A percentile compares a stretch with the other conserved stretches of the same genome.
Conservation (phyloP, 1,140 invertebrate species). For the Pinna nobilis region DNA sequence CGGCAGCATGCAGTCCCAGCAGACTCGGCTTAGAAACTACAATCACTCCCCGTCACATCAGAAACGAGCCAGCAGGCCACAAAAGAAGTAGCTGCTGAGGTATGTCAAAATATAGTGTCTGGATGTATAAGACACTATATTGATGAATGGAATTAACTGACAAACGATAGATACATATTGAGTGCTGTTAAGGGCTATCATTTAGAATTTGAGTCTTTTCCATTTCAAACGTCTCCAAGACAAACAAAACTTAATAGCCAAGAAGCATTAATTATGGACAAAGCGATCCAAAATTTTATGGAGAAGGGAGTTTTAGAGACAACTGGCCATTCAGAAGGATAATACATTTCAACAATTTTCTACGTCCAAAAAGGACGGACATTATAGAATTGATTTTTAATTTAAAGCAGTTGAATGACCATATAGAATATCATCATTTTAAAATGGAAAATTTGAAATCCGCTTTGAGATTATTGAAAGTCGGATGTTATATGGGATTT, state of each 20-base stretch:
- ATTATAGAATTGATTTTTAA: conserved; percentile 40
- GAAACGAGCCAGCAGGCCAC: too few species aligned
- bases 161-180: not conserved
- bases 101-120: too few species aligned
- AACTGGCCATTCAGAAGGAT: not conserved
- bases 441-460: conserved; percentile 45
- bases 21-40: too few species aligned
- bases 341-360: conserved; percentile 25
- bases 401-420: conserved; percentile 38
- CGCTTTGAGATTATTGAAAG: conserved; percentile 26
- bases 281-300: not conserved
- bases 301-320: conserved; percentile 12
- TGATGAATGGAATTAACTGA: not conserved
- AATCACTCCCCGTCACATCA: too few species aligned
- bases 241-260: not conserved
- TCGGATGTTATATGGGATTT: conserved; percentile 34
- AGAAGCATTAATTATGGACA: not conserved
- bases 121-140: too few species aligned
- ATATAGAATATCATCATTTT: conserved; percentile 40
- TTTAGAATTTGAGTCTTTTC: not conserved
- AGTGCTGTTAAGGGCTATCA: not conserved
- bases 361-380: conserved; percentile 32
- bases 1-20: too few species aligned
- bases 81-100: too few species aligned
- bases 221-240: not conserved